These are phyloP conservation scores for Drosophila athabasca DNA, from an alignment of 1,140 invertebrate species.

Conservation along the genomic window DNA sequence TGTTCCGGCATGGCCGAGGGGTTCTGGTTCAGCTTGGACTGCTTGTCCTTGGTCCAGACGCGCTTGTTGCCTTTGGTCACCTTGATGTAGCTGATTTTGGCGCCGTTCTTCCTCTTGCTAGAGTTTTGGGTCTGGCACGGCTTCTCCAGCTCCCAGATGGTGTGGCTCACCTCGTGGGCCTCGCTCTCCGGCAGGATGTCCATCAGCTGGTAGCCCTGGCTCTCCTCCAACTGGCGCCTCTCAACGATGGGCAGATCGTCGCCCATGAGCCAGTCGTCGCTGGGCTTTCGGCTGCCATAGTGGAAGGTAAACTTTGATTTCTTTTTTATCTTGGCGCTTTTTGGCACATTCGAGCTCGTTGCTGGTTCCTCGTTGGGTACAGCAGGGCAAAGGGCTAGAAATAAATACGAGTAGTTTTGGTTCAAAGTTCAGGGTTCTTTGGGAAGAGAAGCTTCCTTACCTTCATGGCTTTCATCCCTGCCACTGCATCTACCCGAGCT, in stretches of 20 bases:
- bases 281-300: constrained; percentile 36
- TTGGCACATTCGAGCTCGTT: not conserved
- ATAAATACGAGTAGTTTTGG: too few relatives aligned
- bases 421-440: too few relatives aligned
- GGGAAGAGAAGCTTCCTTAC: constrained; percentile 16
- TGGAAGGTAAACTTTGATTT: constrained; percentile 18
- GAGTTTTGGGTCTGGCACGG: constrained; percentile 2
- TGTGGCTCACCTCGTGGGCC: constrained; percentile 52
- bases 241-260: constrained; percentile 60
- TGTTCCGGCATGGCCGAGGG: not conserved
- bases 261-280: constrained; percentile 48
- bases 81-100: constrained; percentile 41
- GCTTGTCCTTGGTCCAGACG: not conserved
- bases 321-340: not conserved
- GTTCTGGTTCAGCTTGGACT: not conserved
- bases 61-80: constrained; percentile 14
- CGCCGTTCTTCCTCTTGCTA: not conserved
- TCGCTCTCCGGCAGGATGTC: constrained; percentile 4
- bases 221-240: constrained; percentile 54
- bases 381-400: constrained; percentile 16
- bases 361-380: constrained; percentile 31
- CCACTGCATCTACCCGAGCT: too few relatives aligned
- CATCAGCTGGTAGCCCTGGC: constrained; percentile 43
- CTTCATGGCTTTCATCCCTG: constrained; percentile 32
- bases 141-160: constrained; percentile 52